Conservation (phyloP, 2,113 vertebrate genomes). For the Urocynchramus pylzowi region DNA sequence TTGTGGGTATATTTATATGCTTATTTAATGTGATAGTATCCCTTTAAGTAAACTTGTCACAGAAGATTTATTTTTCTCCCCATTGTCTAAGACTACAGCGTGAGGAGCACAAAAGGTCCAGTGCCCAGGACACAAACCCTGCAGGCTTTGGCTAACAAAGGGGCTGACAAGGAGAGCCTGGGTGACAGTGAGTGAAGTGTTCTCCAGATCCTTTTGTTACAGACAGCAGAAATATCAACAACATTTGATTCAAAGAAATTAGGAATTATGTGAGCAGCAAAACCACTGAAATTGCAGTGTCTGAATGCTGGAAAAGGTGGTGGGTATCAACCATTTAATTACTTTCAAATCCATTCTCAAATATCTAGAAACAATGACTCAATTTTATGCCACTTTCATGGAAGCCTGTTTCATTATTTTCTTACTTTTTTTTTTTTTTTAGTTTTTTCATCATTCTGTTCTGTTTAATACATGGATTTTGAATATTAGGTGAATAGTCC, state of each 20-base stretch:
- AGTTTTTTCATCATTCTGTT: constrained; percentile 23
- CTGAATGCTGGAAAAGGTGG: neutral
- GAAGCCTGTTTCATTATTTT: constrained; percentile 50
- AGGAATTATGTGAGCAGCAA: neutral
- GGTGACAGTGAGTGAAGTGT: neutral
- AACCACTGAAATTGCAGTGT: neutral
- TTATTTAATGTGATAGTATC: neutral
- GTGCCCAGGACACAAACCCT: neutral
- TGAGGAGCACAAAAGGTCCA: constrained; percentile 19
- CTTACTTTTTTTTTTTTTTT: neutral
- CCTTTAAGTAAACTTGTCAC: constrained; percentile 45
- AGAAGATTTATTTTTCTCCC: constrained; percentile 2
- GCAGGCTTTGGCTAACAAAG: constrained; percentile 25
- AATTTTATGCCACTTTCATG: constrained; percentile 44
- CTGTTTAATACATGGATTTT: constrained; percentile 49
- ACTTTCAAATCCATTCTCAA: constrained; percentile 49
- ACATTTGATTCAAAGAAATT: neutral
- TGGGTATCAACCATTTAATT: constrained; percentile 50
- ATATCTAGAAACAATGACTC: constrained; percentile 39
- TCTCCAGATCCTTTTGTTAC: neutral
- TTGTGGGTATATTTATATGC: neutral
- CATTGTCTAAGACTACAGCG: neutral
- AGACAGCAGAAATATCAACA: neutral
- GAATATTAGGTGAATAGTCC: constrained; percentile 24
- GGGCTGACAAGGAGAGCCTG: neutral